Evolutionary conservation across 1,140 invertebrate genomes (phyloP), one percentile per base, ranked within the genome.

Genomic region (Meloidogyne floridensis): DNA sequence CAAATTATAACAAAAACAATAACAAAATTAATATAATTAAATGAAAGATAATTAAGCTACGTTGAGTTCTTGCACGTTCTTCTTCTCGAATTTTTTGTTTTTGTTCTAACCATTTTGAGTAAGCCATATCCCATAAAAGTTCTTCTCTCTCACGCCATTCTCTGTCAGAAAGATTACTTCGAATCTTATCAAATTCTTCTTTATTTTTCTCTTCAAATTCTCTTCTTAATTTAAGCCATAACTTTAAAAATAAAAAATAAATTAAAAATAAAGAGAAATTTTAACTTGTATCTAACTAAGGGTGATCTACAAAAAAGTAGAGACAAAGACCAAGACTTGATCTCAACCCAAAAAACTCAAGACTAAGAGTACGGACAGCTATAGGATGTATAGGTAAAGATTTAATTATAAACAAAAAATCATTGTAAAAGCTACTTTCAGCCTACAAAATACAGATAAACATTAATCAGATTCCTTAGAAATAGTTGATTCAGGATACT

Each of bases 121-220:
- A 59, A 4, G 56, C 56, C 56, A 59, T 59, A 59, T 59, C 56
- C 56, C 56, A 59, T 4, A 59, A 6, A 59, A 59, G 56, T 59
- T 59, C 13, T 59, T 59, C 56, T 15, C 56, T 59, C 15, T 59
- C 56, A 59, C 56, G 56, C 56, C 56, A 59, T 59, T 59, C 56
- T 15, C 56, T 59, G 13, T 59, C 56, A 59, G 56, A 59, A 4
- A 59, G 13, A 59, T 59, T 59, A 15, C 56, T 59, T 15, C 56
- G 56, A 59, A 59, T 59, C 15, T 59, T 59, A 59, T 59, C 56
- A 59, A 59, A 59, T 59, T 59, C 56, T 59, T 59, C 56, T 59
- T 59, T 59, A 59, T 59, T 59, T 59, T 59, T 59, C 15, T 15
- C 56, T 59, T 59, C 2, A 59, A 59, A 59, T 59, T 59, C 56